Conservation (phyloP, 2,888 invertebrate species). For the Epicampocera succincta region DNA sequence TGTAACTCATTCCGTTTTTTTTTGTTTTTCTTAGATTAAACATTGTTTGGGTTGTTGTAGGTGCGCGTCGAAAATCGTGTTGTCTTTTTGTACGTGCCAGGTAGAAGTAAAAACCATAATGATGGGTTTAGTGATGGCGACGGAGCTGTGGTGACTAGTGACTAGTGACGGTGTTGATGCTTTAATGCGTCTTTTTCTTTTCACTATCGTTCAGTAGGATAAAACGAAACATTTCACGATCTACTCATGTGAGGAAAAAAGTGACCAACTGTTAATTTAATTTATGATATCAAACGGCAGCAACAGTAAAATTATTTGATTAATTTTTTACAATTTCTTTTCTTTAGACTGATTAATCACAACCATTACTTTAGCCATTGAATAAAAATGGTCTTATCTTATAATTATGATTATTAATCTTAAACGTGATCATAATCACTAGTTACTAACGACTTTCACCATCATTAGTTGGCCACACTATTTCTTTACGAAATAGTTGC, state of each 20-base stretch:
- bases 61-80: conserved; percentile 54
- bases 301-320: too few species aligned
- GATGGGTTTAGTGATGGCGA: conserved; percentile 37
- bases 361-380: too few species aligned
- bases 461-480: conserved; percentile 28
- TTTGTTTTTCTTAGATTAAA: conserved; percentile 24
- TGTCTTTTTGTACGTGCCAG: conserved; percentile 50
- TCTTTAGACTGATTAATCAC: too few species aligned
- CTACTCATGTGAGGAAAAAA: not conserved
- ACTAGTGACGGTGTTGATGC: conserved; percentile 32
- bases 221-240: conserved; percentile 27
- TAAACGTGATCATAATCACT: too few species aligned
- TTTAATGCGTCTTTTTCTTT: conserved; percentile 46
- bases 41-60: conserved; percentile 31
- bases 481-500: not conserved
- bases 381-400: too few species aligned
- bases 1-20: not conserved
- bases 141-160: conserved; percentile 25
- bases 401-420: too few species aligned
- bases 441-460: too few species aligned
- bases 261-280: conserved; percentile 30
- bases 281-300: too few species aligned
- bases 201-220: conserved; percentile 52
- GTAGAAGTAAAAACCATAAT: conserved; percentile 16
- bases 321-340: too few species aligned